Base-by-base conservation (phyloP, 1,140 invertebrate species). In the Drosophila repletoides region DNA sequence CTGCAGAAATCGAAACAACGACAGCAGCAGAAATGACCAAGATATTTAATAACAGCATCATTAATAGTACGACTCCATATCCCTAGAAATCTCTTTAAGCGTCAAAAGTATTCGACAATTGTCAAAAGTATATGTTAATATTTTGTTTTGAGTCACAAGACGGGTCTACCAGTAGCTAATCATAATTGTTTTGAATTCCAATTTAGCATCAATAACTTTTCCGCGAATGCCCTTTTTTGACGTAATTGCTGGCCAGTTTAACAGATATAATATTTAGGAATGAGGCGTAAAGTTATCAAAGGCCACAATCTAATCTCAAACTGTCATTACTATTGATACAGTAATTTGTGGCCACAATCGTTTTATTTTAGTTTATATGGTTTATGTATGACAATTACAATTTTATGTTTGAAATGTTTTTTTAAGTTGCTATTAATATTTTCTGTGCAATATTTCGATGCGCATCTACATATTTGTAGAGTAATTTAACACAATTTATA, bases 1-100 rank as follows among this genome's bases (percentile, higher is more conserved):
- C 91, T 98, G 46, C 93, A 95, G 76, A 94, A 74, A 31, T 89
- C 89, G 0, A 88, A 88, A 40, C 71, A 84, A 24, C 59, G 75
- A 2, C 59, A 66, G n/a, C 66, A 36, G 12, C 49, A 61, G 6
- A 86, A 84, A 61, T 84, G 66, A 84, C 53, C 41, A 49, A 49
- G 22, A 14, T n/a, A n/a, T n/a, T n/a, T n/a, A n/a, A 46, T 14
- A 15, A 28, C 17, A 41, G 15, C 10, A 5, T 19, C 31, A 17
- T 21, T n/a, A 29, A 24, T 31, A 7, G 9, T 1, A 26, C 19
- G 38, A 53, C 52, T 60, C 21, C 40, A 58, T 17, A 33, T 28
- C 22, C 48, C 24, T 5, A 34, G 12, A 51, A 77, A 55, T 59
- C 29, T 69, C 40, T 31, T 3, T 10, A 36, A 22, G 6, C 40